phyloP scores from a whole-genome alignment of 2,797 vertebrate species.

The Thaleichthys pacificus region DNA sequence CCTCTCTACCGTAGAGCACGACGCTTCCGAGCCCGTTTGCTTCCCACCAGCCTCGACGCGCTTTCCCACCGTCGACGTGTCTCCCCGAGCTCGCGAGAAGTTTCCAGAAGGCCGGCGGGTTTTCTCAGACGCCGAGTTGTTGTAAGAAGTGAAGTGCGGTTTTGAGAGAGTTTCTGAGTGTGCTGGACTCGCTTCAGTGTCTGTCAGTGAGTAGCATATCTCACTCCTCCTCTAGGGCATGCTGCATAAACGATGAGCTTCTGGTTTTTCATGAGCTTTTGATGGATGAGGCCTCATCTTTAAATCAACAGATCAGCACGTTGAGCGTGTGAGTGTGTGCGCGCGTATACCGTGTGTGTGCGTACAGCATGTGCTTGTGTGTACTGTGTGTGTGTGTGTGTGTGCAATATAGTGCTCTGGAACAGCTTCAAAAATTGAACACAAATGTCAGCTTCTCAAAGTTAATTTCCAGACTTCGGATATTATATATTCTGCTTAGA shows the following conservation, averaged over 20 bases:
- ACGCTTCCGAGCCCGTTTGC: no score
- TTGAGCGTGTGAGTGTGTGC: conserved; percentile 1
- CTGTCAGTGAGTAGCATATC: not conserved
- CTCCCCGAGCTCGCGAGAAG: no score
- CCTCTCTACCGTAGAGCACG: no score
- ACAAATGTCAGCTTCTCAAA: not conserved
- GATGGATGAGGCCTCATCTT: conserved; percentile 26
- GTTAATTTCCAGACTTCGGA: not conserved
- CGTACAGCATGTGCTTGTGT: no score
- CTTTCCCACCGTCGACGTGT: no score
- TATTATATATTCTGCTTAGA: not conserved
- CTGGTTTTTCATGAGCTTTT: conserved; percentile 23
- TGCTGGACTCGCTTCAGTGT: conserved; percentile 3
- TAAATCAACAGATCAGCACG: conserved; percentile 28
- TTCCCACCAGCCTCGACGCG: no score
- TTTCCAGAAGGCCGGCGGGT: not conserved
- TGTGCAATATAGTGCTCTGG: not conserved
- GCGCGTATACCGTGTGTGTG: not conserved
- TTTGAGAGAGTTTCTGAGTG: not conserved
- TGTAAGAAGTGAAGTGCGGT: not conserved
- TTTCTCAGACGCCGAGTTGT: not conserved
- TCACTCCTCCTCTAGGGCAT: not conserved
- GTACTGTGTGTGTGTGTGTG: not conserved
- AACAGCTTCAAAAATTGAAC: not conserved
- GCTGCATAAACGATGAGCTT: conserved; percentile 19